Conservation (phyloP, 1,140 invertebrate species). For the Pararge aegeria region DNA sequence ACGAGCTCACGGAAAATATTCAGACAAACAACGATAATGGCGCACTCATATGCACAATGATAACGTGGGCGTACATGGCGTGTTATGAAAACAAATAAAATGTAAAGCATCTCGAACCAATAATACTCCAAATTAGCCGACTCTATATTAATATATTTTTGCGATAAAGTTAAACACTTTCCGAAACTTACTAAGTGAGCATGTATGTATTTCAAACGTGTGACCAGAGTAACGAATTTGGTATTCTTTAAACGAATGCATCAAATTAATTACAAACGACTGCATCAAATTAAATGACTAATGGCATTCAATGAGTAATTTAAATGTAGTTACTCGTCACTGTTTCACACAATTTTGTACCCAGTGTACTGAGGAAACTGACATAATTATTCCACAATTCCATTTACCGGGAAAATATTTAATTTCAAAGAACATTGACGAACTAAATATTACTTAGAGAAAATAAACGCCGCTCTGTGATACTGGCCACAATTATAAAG, state of each 20-base stretch:
- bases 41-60: slow-evolving; percentile 42
- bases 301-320: slow-evolving; percentile 69
- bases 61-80: slow-evolving; percentile 29
- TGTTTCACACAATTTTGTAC: slow-evolving; percentile 33
- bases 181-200: too few species aligned
- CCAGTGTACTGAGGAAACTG: slow-evolving; percentile 20
- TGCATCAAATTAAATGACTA: slow-evolving; percentile 63
- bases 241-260: not conserved
- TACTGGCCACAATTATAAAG: slow-evolving; percentile 13
- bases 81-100: slow-evolving; percentile 12
- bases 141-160: too few species aligned
- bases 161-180: too few species aligned
- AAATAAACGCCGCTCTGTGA: not conserved
- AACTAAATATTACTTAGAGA: slow-evolving; percentile 3
- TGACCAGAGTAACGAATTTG: not conserved
- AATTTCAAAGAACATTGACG: slow-evolving; percentile 16
- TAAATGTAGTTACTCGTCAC: slow-evolving; percentile 50
- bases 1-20: slow-evolving; percentile 59
- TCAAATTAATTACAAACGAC: slow-evolving; percentile 37
- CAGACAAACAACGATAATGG: slow-evolving; percentile 65
- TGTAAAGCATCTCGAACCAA: too few species aligned
- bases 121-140: too few species aligned
- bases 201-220: not conserved
- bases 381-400: slow-evolving; percentile 11
- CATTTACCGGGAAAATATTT: slow-evolving; percentile 22